Base-by-base conservation (phyloP, 2,113 vertebrate species). In the Numida meleagris region DNA sequence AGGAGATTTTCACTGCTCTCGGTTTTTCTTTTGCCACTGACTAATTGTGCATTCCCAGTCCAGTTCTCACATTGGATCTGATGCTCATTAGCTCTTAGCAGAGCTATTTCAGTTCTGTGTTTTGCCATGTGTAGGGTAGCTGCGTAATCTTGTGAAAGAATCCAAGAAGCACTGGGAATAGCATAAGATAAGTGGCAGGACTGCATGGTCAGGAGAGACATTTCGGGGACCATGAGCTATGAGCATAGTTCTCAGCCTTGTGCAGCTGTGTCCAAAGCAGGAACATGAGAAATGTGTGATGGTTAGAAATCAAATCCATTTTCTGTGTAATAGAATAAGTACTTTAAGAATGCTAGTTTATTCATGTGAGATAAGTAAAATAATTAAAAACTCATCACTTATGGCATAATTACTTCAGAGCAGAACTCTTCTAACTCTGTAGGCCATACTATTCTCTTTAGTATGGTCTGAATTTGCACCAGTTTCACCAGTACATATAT, bases 91-190 rank as follows among this genome's bases (percentile, higher is more conserved):
- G 19, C 61, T 72, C 36, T 87, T 80, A 12, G 24, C 9, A 62
- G 33, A 80, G 50, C 0, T 0, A 57, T 8, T 79, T 11, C 27
- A 42, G 25, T 67, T 59, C 42, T n/a, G 25, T 12, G 4, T 74
- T 94, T 81, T 90, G 63, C 42, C 42, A 53, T 6, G 3, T 20
- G 59, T 16, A 10, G 14, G 16, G 66, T 62, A n/a, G 79, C 70
- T 88, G 34, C 19, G 29, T 43, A 80, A 66, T 34, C 55, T 85
- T 45, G 17, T 58, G 15, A 31, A 72, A 62, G 55, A 83, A 23
- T 53, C n/a, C 50, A 46, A 25, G 72, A 81, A 33, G 36, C 42
- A 2, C 21, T 86, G 75, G 72, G 50, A 67, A 33, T 31, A 86
- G 24, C 2, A 0, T 59, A 74, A 74, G n/a, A 31, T 82, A 42